A percentile compares a stretch with the other conserved stretches of the same genome.
phyloP scores from a whole-genome alignment of 2,797 vertebrate species.

The Acrossocheilus fasciatus region DNA sequence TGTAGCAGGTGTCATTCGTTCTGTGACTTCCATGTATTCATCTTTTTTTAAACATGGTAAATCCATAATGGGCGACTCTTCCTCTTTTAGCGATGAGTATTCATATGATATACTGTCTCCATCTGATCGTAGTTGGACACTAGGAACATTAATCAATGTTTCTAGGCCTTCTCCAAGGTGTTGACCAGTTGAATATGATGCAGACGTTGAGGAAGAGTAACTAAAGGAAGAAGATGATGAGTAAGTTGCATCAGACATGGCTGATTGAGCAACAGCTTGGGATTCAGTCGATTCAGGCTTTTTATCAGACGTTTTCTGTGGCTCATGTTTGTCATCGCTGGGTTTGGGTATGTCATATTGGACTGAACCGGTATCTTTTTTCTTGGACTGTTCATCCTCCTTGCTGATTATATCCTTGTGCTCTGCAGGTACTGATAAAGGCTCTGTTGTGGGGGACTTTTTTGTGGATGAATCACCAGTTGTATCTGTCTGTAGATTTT shows the following conservation, averaged over 20 bases:
- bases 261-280: constrained; percentile 73
- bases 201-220: constrained; percentile 75
- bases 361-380: constrained; percentile 56
- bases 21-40: constrained; percentile 90
- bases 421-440: constrained; percentile 15
- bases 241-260: constrained; percentile 65
- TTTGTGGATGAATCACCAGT: constrained; percentile 55
- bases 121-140: constrained; percentile 67
- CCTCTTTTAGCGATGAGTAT: constrained; percentile 78
- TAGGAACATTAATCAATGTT: constrained; percentile 62
- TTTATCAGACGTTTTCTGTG: constrained; percentile 52
- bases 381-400: constrained; percentile 52
- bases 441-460: constrained; percentile 33
- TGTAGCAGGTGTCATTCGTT: constrained; percentile 71
- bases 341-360: constrained; percentile 58
- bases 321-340: constrained; percentile 63
- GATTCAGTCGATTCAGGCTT: constrained; percentile 70
- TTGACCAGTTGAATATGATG: constrained; percentile 73
- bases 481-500: constrained; percentile 50
- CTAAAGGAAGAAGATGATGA: constrained; percentile 74
- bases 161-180: constrained; percentile 67
- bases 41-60: constrained; percentile 79
- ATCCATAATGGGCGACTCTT: constrained; percentile 72
- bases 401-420: constrained; percentile 53
- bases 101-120: constrained; percentile 69